A percentile compares a stretch with the other conserved stretches of the same genome.
phyloP scores from a whole-genome alignment of 2,888 invertebrate genomes.

The Mactromeris polynyma region DNA sequence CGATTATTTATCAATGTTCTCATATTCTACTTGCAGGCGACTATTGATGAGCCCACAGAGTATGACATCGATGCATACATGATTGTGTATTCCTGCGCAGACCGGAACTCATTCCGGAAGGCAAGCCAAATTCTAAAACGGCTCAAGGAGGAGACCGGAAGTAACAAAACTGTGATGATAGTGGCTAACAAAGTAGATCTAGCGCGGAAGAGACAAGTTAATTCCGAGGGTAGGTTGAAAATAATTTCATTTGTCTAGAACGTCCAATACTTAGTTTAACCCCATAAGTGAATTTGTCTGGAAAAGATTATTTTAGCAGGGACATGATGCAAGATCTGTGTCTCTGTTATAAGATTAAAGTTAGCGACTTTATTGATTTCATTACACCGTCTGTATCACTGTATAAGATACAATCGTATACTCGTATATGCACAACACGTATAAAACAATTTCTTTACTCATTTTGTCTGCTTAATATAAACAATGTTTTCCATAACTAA shows the following conservation, averaged over 20 bases:
- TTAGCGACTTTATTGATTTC: not conserved
- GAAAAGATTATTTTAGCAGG: not conserved
- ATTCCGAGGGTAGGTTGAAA: conserved; percentile 91
- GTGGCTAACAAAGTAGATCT: conserved; percentile 97
- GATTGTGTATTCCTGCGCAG: conserved; percentile 96
- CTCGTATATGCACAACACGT: too few relatives aligned
- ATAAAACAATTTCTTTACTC: too few relatives aligned
- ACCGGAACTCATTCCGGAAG: conserved; percentile 93
- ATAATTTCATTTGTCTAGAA: not conserved
- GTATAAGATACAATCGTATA: too few relatives aligned
- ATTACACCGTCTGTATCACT: too few relatives aligned
- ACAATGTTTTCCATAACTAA: too few relatives aligned
- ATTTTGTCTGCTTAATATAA: too few relatives aligned
- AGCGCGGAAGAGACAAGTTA: conserved; percentile 94
- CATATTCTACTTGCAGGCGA: conserved; percentile 59
- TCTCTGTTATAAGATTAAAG: not conserved
- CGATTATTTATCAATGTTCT: not conserved
- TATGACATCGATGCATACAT: conserved; percentile 93
- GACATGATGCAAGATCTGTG: not conserved
- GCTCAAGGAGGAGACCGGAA: conserved; percentile 93
- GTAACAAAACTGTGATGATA: conserved; percentile 94
- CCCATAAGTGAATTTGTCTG: not conserved
- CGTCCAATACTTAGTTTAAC: not conserved
- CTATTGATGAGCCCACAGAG: conserved; percentile 89
- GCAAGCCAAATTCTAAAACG: conserved; percentile 95